phyloP scores from a whole-genome alignment of 2,797 vertebrate genomes.

The Sebastes steindachneri region DNA sequence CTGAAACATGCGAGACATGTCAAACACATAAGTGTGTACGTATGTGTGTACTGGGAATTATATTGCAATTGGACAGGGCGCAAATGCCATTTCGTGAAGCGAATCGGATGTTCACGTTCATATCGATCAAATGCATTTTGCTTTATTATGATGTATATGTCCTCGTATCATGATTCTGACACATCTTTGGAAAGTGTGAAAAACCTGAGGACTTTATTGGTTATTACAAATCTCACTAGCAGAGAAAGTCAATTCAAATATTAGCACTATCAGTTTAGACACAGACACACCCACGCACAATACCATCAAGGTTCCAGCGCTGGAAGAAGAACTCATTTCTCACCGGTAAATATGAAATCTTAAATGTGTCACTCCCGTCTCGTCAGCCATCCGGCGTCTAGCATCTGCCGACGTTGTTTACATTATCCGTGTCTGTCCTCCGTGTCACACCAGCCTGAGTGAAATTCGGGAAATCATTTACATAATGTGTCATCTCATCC shows the following conservation, averaged over 20 bases:
- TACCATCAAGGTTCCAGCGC: constrained; percentile 4
- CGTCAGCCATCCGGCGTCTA: constrained; percentile 14
- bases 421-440: constrained; percentile 49
- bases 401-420: constrained; percentile 48
- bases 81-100: not conserved
- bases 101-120: not conserved
- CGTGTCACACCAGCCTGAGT: constrained; percentile 33
- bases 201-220: not conserved
- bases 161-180: not conserved
- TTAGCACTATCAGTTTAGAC: not conserved
- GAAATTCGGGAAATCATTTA: constrained; percentile 51
- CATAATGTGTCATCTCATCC: constrained; percentile 65
- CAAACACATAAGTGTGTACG: not conserved
- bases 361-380: constrained; percentile 50
- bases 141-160: not conserved
- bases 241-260: not conserved
- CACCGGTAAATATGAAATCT: constrained; percentile 58
- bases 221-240: not conserved
- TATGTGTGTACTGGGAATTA: not conserved
- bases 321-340: constrained; percentile 38
- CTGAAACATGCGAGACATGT: not conserved
- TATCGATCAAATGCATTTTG: not conserved
- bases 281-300: constrained; percentile 3
- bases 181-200: not conserved
- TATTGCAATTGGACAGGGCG: not conserved